phyloP scores from a whole-genome alignment of 2,113 vertebrate species.

The Danionella cerebrum region DNA sequence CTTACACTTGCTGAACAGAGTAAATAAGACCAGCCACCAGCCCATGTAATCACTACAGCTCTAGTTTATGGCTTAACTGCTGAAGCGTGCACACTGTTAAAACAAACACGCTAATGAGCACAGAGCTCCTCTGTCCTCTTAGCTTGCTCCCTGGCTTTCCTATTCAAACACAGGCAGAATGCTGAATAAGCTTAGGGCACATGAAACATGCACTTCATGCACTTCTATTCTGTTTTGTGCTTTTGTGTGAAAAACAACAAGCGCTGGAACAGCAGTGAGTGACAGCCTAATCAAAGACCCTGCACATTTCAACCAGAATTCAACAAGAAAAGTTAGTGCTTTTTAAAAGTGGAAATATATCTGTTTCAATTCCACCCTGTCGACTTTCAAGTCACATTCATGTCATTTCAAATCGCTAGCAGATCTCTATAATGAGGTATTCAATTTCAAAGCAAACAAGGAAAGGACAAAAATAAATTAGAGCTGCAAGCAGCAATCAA shows the following conservation, averaged over 20 bases:
- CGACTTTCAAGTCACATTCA: background rate
- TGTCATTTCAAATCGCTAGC: background rate
- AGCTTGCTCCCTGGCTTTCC: conserved; percentile 1
- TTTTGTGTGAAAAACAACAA: conserved; percentile 5
- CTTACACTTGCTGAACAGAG: conserved; percentile 23
- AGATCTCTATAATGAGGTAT: no score
- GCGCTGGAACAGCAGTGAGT: background rate
- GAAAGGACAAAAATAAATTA: no score
- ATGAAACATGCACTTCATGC: background rate
- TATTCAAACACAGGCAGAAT: background rate
- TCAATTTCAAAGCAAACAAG: no score
- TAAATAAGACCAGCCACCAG: conserved; percentile 29
- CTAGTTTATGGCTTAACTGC: conserved; percentile 19
- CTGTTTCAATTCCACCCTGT: background rate
- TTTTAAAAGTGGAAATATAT: background rate
- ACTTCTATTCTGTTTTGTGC: background rate
- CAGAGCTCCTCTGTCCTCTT: conserved; percentile 14
- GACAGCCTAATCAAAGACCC: background rate
- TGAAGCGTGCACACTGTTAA: conserved; percentile 29
- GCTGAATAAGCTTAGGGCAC: background rate
- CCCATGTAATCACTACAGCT: conserved; percentile 30
- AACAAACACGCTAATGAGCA: conserved; percentile 39
- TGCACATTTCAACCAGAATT: background rate
- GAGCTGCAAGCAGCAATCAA: no score
- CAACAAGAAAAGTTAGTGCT: background rate